Conservation (phyloP, 2,888 invertebrate species). For the Micropterix aruncella region DNA sequence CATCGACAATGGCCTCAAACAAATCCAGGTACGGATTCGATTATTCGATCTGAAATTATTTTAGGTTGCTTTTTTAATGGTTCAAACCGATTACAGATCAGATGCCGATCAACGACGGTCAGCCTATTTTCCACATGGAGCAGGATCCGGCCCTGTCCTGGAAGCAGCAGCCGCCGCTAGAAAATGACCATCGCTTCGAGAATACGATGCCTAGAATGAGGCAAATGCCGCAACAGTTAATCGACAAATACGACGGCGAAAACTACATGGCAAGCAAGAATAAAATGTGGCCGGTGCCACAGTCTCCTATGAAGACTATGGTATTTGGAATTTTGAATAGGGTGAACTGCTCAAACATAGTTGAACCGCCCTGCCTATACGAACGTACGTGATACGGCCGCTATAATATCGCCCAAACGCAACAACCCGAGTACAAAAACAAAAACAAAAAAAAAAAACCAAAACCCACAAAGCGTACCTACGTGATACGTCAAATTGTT, state of each 20-base stretch:
- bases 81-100: constrained; percentile 10
- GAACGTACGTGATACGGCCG: too few relatives aligned
- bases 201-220: constrained; percentile 3
- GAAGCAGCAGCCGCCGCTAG: constrained; percentile 8
- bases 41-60: too few relatives aligned
- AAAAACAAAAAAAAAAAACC: too few relatives aligned
- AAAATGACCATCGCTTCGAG: neutral
- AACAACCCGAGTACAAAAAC: too few relatives aligned
- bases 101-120: constrained; percentile 10
- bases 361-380: too few relatives aligned
- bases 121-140: constrained; percentile 11
- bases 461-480: too few relatives aligned
- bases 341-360: too few relatives aligned
- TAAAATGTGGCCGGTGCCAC: constrained; percentile 13
- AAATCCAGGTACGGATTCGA: constrained; percentile 9
- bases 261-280: constrained; percentile 9
- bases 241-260: constrained; percentile 6
- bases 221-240: constrained; percentile 7
- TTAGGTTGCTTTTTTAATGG: too few relatives aligned
- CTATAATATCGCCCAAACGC: too few relatives aligned
- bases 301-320: constrained; percentile 6
- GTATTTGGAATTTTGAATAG: too few relatives aligned
- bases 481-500: too few relatives aligned
- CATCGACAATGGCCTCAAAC: constrained; percentile 11
- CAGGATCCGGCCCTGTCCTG: constrained; percentile 11